Evolutionary conservation across 2,888 invertebrate genomes (phyloP).

Genomic region (Hyles lineata): DNA sequence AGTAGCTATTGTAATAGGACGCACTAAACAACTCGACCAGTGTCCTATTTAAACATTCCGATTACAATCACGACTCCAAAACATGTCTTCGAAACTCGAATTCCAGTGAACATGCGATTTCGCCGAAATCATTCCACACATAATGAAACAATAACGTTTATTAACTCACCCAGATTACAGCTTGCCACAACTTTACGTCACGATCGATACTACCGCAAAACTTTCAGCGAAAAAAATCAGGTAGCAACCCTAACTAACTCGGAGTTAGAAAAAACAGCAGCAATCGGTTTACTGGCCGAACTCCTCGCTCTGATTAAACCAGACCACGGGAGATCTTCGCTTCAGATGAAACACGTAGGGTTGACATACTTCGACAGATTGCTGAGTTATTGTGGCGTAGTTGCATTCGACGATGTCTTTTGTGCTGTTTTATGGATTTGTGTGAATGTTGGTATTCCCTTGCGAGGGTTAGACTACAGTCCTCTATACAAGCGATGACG

Average conservation of each 20-base stretch:
- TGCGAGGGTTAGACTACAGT: background rate
- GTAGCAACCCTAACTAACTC: constrained; percentile 36
- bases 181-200: constrained; percentile 17
- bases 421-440: background rate
- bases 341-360: constrained; percentile 22
- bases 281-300: constrained; percentile 36
- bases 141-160: constrained; percentile 11
- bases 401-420: background rate
- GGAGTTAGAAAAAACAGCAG: constrained; percentile 36
- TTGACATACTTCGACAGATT: constrained; percentile 2
- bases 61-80: background rate
- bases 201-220: constrained; percentile 13
- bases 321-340: constrained; percentile 32
- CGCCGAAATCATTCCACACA: background rate
- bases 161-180: constrained; percentile 12
- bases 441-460: background rate
- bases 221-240: constrained; percentile 32
- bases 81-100: background rate
- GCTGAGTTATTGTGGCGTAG: constrained; percentile 11
- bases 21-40: too few species aligned
- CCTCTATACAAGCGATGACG: too few species aligned
- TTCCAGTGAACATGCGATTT: background rate
- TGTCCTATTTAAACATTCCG: background rate
- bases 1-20: too few species aligned
- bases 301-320: constrained; percentile 48